Base-by-base conservation (phyloP, 2,888 invertebrate species). In the Eremobia ochroleuca region DNA sequence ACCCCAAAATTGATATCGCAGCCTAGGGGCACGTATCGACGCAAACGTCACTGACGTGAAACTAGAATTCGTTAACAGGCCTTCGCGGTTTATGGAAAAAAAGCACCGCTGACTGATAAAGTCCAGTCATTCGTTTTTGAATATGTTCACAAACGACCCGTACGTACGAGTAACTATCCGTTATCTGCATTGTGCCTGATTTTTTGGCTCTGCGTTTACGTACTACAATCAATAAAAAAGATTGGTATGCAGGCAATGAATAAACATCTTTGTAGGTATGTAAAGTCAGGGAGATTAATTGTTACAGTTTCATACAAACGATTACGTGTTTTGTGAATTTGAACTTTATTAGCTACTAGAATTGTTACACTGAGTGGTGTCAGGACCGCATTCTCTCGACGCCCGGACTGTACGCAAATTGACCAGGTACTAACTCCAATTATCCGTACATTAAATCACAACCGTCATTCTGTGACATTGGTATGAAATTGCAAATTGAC, bases 81-180 rank as follows among this genome's bases (percentile, higher is more conserved):
- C 75, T 73, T 67, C 55, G 66, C 34, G 65, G 66, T 59, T 55
- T 62, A 61, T 75, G 64, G 40, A 69, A 73, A 73, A 71, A 72
- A 73, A 70, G 72, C 59, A 34, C 59, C n/a, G 65, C 75, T 62
- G 62, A 72, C 83, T 85, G 86, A 87, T 86, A 81, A 85, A 89
- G 49, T 85, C 74, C 68, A 64, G 64, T 72, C 79, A 82, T 85
- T 87, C 81, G 76, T 89, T 89, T 91, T 76, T 77, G 82, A 82
- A 87, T 77, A 79, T 85, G 81, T 83, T 87, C 85, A 86, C 84
- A 86, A 87, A 85, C 85, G 79, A 81, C 79, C 81, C 83, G 72
- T 76, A 76, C 74, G 74, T 73, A 85, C 73, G 49, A 72, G 77
- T 67, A 43, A 49, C 62, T 11, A 18, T 15, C n/a, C 25, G 40